Evolutionary conservation across 53 echinoderm and acorn worm species (phyloP).

Genomic region (Paelopatides confundens): DNA sequence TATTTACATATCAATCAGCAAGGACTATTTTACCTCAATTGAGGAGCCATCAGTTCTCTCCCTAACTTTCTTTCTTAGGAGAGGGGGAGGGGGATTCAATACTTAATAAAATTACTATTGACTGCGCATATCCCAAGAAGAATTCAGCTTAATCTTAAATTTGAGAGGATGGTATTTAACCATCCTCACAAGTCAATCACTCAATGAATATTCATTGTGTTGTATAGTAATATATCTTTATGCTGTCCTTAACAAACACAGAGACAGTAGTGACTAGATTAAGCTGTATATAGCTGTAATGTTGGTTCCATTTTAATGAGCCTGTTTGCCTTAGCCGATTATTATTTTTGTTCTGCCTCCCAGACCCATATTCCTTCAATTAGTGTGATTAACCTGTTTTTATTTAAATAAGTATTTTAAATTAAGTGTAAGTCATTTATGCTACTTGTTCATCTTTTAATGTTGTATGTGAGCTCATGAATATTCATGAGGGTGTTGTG

Average conservation of each 20-base stretch:
- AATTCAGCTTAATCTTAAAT: too few relatives aligned
- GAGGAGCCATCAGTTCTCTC: too few relatives aligned
- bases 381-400: background rate
- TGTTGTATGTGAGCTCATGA: background rate
- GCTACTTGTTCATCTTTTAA: constrained; percentile 2
- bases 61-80: too few relatives aligned
- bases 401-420: background rate
- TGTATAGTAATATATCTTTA: background rate
- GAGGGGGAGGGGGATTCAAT: too few relatives aligned
- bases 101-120: too few relatives aligned
- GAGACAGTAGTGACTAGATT: background rate
- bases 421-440: background rate
- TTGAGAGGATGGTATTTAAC: too few relatives aligned
- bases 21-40: too few relatives aligned
- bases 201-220: too few relatives aligned
- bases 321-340: background rate
- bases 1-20: too few relatives aligned
- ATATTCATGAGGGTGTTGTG: too few relatives aligned
- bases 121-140: too few relatives aligned
- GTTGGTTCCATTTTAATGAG: background rate
- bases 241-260: background rate
- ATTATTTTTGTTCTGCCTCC: background rate
- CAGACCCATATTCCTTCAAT: background rate
- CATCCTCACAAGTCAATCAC: too few relatives aligned
- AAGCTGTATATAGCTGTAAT: background rate